Conservation (phyloP, 2,797 vertebrate species). For the Setipinna tenuifilis region DNA sequence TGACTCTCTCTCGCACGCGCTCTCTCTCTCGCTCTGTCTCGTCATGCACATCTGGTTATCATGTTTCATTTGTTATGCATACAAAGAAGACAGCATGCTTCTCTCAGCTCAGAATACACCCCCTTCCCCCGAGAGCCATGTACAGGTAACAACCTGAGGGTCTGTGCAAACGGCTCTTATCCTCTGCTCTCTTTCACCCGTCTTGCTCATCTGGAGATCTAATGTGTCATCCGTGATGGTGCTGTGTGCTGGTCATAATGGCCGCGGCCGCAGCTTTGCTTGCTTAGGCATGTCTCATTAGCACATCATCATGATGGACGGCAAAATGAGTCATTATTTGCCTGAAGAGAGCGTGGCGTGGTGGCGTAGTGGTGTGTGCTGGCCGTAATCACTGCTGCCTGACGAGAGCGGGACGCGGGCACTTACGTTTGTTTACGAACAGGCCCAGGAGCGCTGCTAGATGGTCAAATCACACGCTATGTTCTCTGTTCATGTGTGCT, state of each 20-base stretch:
- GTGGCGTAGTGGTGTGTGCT: too few species aligned
- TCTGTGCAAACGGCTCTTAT: neutral
- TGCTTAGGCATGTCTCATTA: neutral
- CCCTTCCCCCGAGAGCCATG: constrained; percentile 32
- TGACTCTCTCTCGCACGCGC: too few species aligned
- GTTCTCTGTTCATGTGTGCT: neutral
- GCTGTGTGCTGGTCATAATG: neutral
- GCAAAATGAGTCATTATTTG: neutral
- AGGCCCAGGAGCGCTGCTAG: neutral
- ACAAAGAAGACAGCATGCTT: too few species aligned
- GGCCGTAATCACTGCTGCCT: too few species aligned
- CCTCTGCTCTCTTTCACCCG: neutral
- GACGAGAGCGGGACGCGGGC: neutral
- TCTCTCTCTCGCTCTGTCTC: too few species aligned
- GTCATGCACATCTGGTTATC: too few species aligned
- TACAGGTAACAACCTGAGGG: neutral
- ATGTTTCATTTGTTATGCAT: too few species aligned
- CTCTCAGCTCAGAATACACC: neutral
- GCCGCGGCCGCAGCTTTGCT: neutral
- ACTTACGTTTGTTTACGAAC: neutral
- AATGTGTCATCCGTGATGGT: neutral
- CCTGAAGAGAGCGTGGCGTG: neutral
- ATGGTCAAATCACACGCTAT: neutral
- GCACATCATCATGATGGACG: neutral
- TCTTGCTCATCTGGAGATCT: neutral